Base-by-base conservation (phyloP, 2,113 vertebrate species). In the Gavialis gangeticus region DNA sequence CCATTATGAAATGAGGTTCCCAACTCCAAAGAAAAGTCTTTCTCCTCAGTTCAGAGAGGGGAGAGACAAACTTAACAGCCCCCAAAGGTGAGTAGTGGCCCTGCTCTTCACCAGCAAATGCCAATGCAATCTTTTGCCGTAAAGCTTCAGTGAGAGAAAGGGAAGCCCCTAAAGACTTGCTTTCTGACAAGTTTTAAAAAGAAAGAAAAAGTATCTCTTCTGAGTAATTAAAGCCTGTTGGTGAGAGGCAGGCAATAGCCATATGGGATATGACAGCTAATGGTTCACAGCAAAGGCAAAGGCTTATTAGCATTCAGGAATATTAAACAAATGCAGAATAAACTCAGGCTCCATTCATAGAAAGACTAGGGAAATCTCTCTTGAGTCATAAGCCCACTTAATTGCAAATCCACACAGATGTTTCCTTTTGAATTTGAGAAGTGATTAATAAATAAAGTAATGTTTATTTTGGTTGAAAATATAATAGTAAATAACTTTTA, bases 391-490 rank as follows among this genome's bases (percentile, higher is more conserved):
- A 89, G 66, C 30, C 71, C 80, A 82, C 84, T 96, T 88, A 90
- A 94, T 84, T 89, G 93, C 78, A 34, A 95, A 93, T 93, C 80
- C n/a, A 87, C 82, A 94, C 96, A 97, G 96, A 96, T 95, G 96
- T 95, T 97, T 94, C 94, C 73, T 90, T 46, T 97, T 91, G 84
- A 91, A 96, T 95, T 22, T 76, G 71, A 85, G 81, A 95, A 94
- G 92, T 93, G 96, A 93, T 96, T 97, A 96, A 96, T 97, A 95
- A 95, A 95, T 91, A 95, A 95, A 78, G 79, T 81, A 88, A 93
- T 86, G 91, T 93, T 82, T 95, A 90, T 96, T 96, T 95, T 79
- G 93, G 85, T 87, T 94, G 93, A 91, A 46, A 89, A 90, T 83
- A 19, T 73, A 79, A 58, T 69, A 84, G 89, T 89, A 85, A 87